Conservation (phyloP, 1,140 invertebrate genomes). For the Formica selysi region DNA sequence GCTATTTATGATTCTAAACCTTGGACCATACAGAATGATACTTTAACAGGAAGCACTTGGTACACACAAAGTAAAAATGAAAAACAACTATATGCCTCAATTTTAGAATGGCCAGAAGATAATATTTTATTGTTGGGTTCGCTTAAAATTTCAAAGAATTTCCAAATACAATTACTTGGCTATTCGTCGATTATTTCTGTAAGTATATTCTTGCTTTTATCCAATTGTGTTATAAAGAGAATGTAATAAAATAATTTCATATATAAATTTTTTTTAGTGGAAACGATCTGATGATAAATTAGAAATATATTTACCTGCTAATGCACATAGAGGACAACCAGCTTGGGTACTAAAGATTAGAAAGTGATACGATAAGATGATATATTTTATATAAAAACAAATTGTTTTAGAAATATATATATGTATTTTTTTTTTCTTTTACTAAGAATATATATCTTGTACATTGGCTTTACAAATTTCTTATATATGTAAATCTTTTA, state of each 20-base stretch:
- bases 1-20: slow-evolving; percentile 94
- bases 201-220: slow-evolving; percentile 41
- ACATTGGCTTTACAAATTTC: slow-evolving; percentile 1
- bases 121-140: slow-evolving; percentile 86
- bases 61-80: slow-evolving; percentile 88
- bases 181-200: slow-evolving; percentile 60
- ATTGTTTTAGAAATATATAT: background rate
- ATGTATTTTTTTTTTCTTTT: slow-evolving; percentile 21
- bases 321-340: slow-evolving; percentile 78
- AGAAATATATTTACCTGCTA: slow-evolving; percentile 74
- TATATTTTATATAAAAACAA: slow-evolving; percentile 5
- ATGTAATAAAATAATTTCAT: slow-evolving; percentile 12
- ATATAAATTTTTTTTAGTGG: slow-evolving; percentile 79
- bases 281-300: slow-evolving; percentile 53
- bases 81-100: slow-evolving; percentile 88
- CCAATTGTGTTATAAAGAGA: slow-evolving; percentile 24
- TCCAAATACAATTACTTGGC: slow-evolving; percentile 73
- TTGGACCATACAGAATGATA: slow-evolving; percentile 95
- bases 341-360: slow-evolving; percentile 82
- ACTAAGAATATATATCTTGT: slow-evolving; percentile 48
- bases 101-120: slow-evolving; percentile 90
- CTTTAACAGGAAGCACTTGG: slow-evolving; percentile 90
- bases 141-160: slow-evolving; percentile 35
- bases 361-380: slow-evolving; percentile 22
- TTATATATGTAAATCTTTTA: slow-evolving; percentile 15